Conservation (phyloP, 2,113 vertebrate species). For the Heteronetta atricapilla region DNA sequence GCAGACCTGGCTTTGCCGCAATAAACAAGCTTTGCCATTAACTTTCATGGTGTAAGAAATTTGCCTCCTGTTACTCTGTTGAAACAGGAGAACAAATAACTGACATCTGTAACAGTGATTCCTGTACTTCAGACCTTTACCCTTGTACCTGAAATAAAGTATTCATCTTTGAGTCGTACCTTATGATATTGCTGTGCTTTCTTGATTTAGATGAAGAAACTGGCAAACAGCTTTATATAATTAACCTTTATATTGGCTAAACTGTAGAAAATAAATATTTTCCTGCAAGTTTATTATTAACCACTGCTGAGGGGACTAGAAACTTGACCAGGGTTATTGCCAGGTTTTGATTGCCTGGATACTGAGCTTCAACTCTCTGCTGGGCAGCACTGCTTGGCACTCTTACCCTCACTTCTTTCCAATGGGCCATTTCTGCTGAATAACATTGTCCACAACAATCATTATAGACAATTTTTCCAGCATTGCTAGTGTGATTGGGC, state of each 20-base stretch:
- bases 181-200: neutral
- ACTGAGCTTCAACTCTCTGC: neutral
- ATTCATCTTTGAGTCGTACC: neutral
- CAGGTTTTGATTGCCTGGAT: neutral
- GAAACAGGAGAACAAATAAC: neutral
- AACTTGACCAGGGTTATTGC: neutral
- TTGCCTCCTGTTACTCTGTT: neutral
- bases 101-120: rapidly evolving
- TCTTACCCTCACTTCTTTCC: neutral
- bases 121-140: neutral
- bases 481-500: rapidly evolving
- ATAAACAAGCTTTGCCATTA: neutral
- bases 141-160: neutral
- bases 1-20: neutral
- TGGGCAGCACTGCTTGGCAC: neutral
- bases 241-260: neutral
- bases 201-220: neutral
- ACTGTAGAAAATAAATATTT: slow-evolving; percentile 9
- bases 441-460: neutral
- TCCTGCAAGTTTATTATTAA: neutral
- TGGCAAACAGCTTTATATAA: neutral
- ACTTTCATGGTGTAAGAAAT: neutral
- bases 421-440: neutral
- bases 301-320: neutral
- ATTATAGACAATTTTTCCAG: neutral